Percentiles rank a stretch among this genome's conserved stretches.
phyloP scores from a whole-genome alignment of 2,113 vertebrate species.

The Galeopterus variegatus region DNA sequence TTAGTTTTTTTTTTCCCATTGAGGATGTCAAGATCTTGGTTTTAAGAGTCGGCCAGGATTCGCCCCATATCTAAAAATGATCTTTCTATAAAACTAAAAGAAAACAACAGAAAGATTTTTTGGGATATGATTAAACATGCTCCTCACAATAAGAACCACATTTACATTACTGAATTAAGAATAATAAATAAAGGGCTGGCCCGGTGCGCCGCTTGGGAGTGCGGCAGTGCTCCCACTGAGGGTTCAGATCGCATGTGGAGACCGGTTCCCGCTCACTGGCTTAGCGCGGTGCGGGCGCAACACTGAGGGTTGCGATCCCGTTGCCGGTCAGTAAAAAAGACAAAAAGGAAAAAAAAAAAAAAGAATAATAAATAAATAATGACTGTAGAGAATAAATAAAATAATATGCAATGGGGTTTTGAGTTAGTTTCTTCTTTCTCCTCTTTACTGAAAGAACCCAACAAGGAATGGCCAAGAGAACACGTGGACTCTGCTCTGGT shows the following conservation, averaged over 20 bases:
- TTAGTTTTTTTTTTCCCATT: neutral
- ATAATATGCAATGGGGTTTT: neutral
- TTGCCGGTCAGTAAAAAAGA: no score
- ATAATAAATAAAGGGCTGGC: neutral
- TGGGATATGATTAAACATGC: neutral
- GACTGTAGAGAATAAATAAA: neutral
- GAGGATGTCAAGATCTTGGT: neutral
- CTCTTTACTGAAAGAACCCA: neutral
- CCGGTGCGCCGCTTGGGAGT: no score
- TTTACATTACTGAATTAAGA: conserved; percentile 24
- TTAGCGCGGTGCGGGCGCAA: no score
- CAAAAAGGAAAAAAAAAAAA: no score
- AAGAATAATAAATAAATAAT: neutral
- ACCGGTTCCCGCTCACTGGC: no score
- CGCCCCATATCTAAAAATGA: neutral
- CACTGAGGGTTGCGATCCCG: no score
- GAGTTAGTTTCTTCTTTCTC: neutral
- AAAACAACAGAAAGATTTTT: neutral
- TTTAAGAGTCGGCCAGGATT: neutral
- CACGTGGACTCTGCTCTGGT: accelerated
- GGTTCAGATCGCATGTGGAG: no score
- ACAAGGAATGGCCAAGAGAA: neutral
- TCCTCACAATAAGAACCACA: neutral
- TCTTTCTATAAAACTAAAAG: neutral
- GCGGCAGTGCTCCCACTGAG: no score